Conservation (phyloP, 1,140 invertebrate species). For the Halictus rubicundus region DNA sequence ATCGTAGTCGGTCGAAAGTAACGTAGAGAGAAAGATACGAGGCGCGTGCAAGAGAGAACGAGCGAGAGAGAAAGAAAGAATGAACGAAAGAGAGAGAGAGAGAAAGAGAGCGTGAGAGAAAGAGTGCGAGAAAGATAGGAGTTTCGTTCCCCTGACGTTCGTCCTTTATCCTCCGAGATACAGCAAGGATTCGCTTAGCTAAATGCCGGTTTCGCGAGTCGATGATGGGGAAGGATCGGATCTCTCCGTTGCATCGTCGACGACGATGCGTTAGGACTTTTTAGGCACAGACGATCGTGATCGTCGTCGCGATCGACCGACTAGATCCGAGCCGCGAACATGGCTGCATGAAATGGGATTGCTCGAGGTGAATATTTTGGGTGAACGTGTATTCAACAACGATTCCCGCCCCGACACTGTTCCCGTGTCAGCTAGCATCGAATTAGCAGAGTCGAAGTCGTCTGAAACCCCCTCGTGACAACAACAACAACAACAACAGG, state of each 20-base stretch:
- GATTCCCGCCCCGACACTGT: constrained; percentile 37
- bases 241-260: neutral
- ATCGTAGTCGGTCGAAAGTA: constrained; percentile 41
- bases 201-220: constrained; percentile 17
- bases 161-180: constrained; percentile 12
- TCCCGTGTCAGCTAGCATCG: constrained; percentile 45
- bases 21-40: constrained; percentile 19
- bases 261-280: neutral
- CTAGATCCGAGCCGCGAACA: constrained; percentile 3
- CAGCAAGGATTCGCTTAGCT: constrained; percentile 25
- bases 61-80: constrained; percentile 1
- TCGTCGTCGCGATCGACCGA: neutral
- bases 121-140: constrained; percentile 5
- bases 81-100: neutral
- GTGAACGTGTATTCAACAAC: constrained; percentile 26
- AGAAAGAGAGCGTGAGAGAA: neutral
- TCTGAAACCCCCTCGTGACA: constrained; percentile 39
- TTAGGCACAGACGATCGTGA: neutral
- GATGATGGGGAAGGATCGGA: neutral
- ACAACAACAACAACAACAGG: neutral
- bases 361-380: constrained; percentile 2
- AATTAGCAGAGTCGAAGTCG: constrained; percentile 51
- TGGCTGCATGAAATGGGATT: neutral
- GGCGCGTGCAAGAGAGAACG: neutral
- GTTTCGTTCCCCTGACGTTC: constrained; percentile 4